These are phyloP conservation scores for Ianthella basta DNA, from an alignment of 37 sponge, comb jelly and placozoan species.

Conservation along the genomic window DNA sequence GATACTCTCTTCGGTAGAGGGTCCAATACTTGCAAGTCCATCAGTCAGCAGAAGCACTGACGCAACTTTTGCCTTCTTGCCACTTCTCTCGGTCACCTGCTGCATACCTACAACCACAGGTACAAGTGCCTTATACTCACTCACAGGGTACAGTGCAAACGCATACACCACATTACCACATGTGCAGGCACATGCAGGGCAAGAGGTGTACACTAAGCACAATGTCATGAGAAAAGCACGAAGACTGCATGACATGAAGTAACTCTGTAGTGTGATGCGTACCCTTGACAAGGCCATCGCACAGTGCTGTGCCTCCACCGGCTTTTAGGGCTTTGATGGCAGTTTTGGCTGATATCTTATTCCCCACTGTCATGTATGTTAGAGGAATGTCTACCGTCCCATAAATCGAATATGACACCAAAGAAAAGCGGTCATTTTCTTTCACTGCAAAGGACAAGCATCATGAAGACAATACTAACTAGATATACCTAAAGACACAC, in stretches of 20 bases:
- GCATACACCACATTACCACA: too few relatives aligned
- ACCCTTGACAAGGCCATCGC: slow-evolving; percentile 87
- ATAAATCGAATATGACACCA: slow-evolving; percentile 78
- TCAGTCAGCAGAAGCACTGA: slow-evolving; percentile 92
- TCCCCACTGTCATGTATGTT: slow-evolving; percentile 60
- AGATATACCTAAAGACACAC: too few relatives aligned
- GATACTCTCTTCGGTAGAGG: slow-evolving; percentile 57
- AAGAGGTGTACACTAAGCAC: too few relatives aligned
- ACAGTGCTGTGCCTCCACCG: slow-evolving; percentile 79
- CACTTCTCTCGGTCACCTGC: slow-evolving; percentile 44
- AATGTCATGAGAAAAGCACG: not conserved
- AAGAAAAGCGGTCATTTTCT: slow-evolving; percentile 73
- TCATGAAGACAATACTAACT: too few relatives aligned
- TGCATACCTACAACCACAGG: slow-evolving; percentile 69
- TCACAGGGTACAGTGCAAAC: too few relatives aligned
- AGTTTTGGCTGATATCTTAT: slow-evolving; percentile 56
- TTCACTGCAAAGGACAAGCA: slow-evolving; percentile 47
- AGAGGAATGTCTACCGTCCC: slow-evolving; percentile 63
- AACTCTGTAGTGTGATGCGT: too few relatives aligned
- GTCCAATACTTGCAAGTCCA: slow-evolving; percentile 80
- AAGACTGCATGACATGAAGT: too few relatives aligned
- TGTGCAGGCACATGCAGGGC: too few relatives aligned
- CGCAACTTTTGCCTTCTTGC: slow-evolving; percentile 69
- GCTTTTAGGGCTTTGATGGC: slow-evolving; percentile 47
- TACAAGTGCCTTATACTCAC: too few relatives aligned